Conservation (phyloP, 2,888 invertebrate genomes). For the Macaria liturata region DNA sequence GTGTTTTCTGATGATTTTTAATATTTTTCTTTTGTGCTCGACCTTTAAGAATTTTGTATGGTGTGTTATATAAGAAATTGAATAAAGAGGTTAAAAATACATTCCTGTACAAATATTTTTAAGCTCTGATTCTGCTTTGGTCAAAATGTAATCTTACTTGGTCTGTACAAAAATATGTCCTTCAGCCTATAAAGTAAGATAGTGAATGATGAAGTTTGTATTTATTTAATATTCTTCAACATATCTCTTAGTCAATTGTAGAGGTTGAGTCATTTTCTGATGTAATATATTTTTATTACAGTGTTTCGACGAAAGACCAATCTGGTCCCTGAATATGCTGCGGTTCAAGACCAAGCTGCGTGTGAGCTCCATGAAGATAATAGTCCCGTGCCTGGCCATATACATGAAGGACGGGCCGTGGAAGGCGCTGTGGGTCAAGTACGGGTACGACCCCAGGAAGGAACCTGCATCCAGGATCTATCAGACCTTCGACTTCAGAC, state of each 20-base stretch:
- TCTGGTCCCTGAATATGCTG: conserved; percentile 94
- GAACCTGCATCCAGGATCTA: conserved; percentile 90
- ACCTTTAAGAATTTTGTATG: too few relatives aligned
- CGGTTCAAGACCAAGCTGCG: conserved; percentile 85
- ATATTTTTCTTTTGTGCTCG: neutral
- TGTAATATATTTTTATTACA: conserved; percentile 52
- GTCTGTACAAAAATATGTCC: too few relatives aligned
- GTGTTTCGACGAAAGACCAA: conserved; percentile 93
- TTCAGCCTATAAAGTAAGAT: too few relatives aligned
- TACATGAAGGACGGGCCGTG: conserved; percentile 96
- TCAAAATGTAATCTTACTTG: too few relatives aligned
- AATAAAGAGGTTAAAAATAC: too few relatives aligned
- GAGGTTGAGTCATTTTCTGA: too few relatives aligned
- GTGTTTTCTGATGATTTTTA: conserved; percentile 8
- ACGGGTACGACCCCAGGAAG: conserved; percentile 95
- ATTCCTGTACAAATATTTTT: too few relatives aligned
- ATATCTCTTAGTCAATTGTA: too few relatives aligned
- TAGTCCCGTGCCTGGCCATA: conserved; percentile 93
- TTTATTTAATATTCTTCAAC: too few relatives aligned
- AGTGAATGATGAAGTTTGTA: too few relatives aligned
- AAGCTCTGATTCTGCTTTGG: too few relatives aligned
- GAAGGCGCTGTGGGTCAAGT: conserved; percentile 94
- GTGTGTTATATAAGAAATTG: too few relatives aligned
- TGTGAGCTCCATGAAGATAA: conserved; percentile 86
- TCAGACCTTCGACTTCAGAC: conserved; percentile 94